Evolutionary conservation across 2,888 invertebrate genomes (phyloP).

Genomic region (Heliconius ethilla): DNA sequence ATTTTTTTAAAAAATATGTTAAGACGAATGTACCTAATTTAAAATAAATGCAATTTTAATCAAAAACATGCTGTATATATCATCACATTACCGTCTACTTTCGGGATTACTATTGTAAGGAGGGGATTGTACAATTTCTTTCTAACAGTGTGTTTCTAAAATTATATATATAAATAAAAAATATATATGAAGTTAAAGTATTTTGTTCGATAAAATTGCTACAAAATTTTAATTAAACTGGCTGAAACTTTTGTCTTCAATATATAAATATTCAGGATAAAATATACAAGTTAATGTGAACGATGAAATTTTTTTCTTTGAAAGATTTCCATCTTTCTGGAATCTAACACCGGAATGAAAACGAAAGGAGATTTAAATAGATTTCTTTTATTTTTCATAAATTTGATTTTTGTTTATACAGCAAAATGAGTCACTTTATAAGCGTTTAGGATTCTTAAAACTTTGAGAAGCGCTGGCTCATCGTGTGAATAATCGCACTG

Average conservation of each 20-base stretch:
- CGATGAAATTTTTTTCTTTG: too few species aligned
- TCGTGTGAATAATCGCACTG: conserved; percentile 76
- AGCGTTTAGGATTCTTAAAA: conserved; percentile 39
- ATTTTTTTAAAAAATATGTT: background rate
- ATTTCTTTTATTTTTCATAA: too few species aligned
- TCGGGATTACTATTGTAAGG: conserved; percentile 79
- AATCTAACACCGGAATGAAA: background rate
- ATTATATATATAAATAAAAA: conserved; percentile 45
- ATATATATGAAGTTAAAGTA: too few species aligned
- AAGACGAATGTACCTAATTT: background rate
- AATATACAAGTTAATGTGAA: too few species aligned
- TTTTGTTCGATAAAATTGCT: too few species aligned
- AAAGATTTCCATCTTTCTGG: background rate
- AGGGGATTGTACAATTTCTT: conserved; percentile 80
- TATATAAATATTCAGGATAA: too few species aligned
- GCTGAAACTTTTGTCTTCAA: too few species aligned
- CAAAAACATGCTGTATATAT: conserved; percentile 62
- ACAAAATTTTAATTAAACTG: too few species aligned
- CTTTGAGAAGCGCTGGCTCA: conserved; percentile 60
- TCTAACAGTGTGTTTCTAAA: conserved; percentile 60
- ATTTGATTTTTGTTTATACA: background rate
- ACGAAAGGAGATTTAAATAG: background rate
- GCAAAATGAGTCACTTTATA: background rate
- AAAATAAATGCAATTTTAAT: background rate
- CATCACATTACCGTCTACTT: conserved; percentile 77